Evolutionary conservation across 2,888 invertebrate species (phyloP), one percentile per base, ranked within the genome.

Genomic region (Neoaliturus tenellus): DNA sequence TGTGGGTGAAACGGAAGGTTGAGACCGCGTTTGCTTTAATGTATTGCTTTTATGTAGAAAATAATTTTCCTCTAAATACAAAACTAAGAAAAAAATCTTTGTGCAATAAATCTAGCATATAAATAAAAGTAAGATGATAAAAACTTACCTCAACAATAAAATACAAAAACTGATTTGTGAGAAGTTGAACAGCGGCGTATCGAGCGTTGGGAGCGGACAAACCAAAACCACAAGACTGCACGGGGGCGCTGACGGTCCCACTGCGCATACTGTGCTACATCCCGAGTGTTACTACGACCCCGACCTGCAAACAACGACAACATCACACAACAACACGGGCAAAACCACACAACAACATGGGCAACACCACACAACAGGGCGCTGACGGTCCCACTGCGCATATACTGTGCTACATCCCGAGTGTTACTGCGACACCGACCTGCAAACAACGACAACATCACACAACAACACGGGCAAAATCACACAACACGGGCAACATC

Each of bases 121-220:
- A 39, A 39, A 39, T 12, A 39, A 39, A 12, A 39, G 39, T 39
- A 39, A 39, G n/a, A 39, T 39, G 12, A 8, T 39, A 39, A 6
- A 12, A 20, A 85, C 88, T 89, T 87, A 91, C 91, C 89, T 91
- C 90, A 82, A 90, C 90, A 85, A 90, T 88, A 87, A 90, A 90
- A 87, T 90, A 90, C 84, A 91, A 89, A 44, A 88, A 89, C 87
- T 90, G 89, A 86, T 89, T 89, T 83, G 89, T 90, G 83, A 90
- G 89, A 83, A 91, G 89, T 85, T 90, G 88, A 71, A 91, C 89
- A 85, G 90, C 90, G 83, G 89, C 90, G 88, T 89, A 91, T 83
- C 88, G 87, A 82, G 88, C 89, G 85, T 86, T 86, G 86, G 89
- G 89, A 83, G 89, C 89, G 85, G 88, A 88, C 81, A 89, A 89